Conservation (phyloP, 2,113 vertebrate species). For the Myiozetetes cayanensis region DNA sequence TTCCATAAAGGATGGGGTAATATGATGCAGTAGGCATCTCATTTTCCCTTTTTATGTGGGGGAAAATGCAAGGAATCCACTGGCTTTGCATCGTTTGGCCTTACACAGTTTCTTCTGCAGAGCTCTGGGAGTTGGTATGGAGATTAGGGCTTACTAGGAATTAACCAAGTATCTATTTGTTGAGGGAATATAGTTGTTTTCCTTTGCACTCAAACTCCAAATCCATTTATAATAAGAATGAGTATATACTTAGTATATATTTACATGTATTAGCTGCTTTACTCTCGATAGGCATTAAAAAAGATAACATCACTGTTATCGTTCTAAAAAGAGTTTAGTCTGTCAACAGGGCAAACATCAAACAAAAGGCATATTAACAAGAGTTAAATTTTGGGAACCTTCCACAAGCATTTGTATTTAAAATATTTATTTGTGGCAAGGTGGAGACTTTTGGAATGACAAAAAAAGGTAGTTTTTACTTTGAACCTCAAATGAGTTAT, state of each 20-base stretch:
- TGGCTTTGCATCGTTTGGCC: background rate
- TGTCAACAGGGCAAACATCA: background rate
- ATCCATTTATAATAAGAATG: background rate
- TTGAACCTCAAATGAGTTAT: background rate
- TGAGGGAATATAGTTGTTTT: constrained; percentile 2
- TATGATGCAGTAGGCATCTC: background rate
- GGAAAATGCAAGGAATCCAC: background rate
- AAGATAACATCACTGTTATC: background rate
- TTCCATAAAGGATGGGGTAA: background rate
- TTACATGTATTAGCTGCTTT: background rate
- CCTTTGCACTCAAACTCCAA: background rate
- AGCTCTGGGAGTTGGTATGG: background rate
- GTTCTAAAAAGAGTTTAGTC: background rate
- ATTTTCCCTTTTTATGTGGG: background rate
- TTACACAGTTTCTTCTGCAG: background rate
- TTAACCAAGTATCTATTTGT: background rate
- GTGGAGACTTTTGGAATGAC: background rate
- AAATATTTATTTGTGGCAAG: background rate
- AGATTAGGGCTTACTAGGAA: background rate
- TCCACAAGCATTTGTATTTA: background rate
- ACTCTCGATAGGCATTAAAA: background rate
- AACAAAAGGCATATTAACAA: background rate
- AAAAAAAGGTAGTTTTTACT: background rate
- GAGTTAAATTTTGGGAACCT: background rate
- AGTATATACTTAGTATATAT: background rate